Percentiles rank a stretch among this genome's conserved stretches.
phyloP scores from a whole-genome alignment of 2,888 invertebrate genomes.

The Cloeon dipterum region DNA sequence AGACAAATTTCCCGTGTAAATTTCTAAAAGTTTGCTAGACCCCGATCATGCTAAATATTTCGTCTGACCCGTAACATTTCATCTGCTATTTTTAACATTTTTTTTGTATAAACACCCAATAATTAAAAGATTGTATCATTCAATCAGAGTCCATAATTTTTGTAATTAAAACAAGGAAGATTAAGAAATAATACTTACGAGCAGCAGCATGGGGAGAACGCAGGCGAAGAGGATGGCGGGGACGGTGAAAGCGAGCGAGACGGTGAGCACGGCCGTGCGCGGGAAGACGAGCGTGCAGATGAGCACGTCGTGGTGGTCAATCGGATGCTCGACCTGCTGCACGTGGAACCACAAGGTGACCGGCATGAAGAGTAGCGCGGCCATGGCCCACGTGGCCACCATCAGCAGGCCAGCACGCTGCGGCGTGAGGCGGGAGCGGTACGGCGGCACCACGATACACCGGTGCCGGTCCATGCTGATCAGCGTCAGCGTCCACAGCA shows the following conservation, averaged over 20 bases:
- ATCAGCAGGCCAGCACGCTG: conserved; percentile 14
- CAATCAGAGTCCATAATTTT: no score
- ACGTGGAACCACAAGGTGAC: conserved; percentile 26
- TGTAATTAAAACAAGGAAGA: no score
- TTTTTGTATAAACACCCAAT: no score
- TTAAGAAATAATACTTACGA: no score
- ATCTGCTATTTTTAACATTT: no score
- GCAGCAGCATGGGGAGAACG: conserved; percentile 23
- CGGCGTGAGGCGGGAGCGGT: conserved; percentile 24
- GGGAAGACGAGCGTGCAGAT: conserved; percentile 31
- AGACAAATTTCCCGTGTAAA: no score
- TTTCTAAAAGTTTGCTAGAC: no score
- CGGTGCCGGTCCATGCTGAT: conserved; percentile 30
- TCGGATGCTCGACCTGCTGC: conserved; percentile 6
- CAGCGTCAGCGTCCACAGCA: conserved; percentile 30
- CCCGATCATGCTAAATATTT: no score
- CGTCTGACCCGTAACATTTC: no score
- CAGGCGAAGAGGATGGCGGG: conserved; percentile 24
- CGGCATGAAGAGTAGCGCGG: conserved; percentile 24
- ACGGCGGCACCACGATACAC: conserved; percentile 29
- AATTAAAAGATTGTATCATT: no score
- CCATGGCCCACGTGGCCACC: conserved; percentile 23
- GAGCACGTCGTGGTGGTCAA: not conserved
- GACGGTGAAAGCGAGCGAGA: conserved; percentile 25
- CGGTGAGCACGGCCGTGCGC: conserved; percentile 19